A percentile compares a stretch with the other conserved stretches of the same genome.
Conservation (phyloP, 2,797 vertebrate species). For the Heteromormyrus szaboi region DNA sequence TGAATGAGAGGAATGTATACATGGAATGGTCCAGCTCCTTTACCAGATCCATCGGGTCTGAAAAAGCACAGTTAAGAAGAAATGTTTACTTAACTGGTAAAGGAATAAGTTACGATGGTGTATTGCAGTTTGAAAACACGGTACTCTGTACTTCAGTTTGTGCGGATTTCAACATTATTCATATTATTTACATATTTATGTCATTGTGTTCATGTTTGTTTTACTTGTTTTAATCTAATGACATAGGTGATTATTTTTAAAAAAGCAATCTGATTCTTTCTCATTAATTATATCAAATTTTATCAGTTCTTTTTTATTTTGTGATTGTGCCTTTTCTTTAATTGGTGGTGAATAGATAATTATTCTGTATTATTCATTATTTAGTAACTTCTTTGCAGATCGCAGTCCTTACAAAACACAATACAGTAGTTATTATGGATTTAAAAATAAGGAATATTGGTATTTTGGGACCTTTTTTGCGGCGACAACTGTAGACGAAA, state of each 20-base stretch:
- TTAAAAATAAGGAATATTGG: background rate
- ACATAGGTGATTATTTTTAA: background rate
- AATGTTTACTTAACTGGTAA: background rate
- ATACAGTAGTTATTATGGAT: background rate
- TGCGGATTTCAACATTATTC: background rate
- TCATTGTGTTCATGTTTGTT: background rate
- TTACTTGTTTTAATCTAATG: background rate
- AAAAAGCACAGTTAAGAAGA: background rate
- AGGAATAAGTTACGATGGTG: background rate
- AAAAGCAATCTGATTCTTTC: background rate
- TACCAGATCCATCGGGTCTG: background rate
- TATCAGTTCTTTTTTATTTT: background rate
- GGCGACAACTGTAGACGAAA: background rate
- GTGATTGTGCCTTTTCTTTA: background rate
- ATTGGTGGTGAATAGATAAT: background rate
- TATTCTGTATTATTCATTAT: background rate
- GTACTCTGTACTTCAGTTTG: background rate
- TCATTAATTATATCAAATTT: background rate
- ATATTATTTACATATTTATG: background rate
- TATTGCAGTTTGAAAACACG: background rate
- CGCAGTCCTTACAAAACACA: background rate
- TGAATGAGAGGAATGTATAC: background rate
- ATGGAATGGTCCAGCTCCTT: too few relatives aligned
- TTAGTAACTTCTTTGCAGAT: background rate
- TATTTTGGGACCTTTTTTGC: background rate